A percentile compares a stretch with the other conserved stretches of the same genome.
Conservation (phyloP, 2,797 vertebrate species). For the Muscicapa striata region DNA sequence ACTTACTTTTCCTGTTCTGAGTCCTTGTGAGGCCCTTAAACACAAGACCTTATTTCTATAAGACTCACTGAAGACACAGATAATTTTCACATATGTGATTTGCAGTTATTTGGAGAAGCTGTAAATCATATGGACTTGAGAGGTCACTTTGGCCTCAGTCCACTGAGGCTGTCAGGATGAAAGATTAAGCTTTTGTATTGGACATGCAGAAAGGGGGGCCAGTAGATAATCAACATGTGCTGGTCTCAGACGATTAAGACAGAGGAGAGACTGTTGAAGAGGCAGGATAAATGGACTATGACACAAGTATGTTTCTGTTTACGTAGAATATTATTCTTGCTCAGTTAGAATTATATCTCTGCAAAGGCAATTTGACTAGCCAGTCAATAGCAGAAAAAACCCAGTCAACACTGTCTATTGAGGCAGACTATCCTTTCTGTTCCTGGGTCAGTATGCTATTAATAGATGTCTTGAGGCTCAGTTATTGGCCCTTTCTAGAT, state of each 20-base stretch:
- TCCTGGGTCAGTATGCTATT: not conserved
- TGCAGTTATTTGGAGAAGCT: not conserved
- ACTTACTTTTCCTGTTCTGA: not conserved
- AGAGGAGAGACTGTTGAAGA: not conserved
- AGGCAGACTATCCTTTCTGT: not conserved
- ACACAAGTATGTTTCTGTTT: not conserved
- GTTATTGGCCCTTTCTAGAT: not conserved
- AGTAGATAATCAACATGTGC: not conserved
- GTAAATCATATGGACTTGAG: not conserved
- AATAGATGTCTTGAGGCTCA: not conserved
- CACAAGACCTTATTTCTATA: not conserved
- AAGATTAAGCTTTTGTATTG: not conserved
- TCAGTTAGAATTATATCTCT: not conserved
- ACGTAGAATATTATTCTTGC: not conserved
- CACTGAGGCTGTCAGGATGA: not conserved
- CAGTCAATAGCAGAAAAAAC: not conserved
- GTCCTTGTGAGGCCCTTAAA: not conserved
- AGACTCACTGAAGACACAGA: not conserved
- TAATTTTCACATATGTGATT: not conserved
- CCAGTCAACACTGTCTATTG: not conserved
- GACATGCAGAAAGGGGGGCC: accelerated
- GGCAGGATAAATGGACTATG: not conserved
- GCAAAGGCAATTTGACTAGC: not conserved
- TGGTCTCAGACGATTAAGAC: not conserved
- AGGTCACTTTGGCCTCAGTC: not conserved